Evolutionary conservation across 2,888 invertebrate species (phyloP).

Genomic region (Mesorhabditis sp.): DNA sequence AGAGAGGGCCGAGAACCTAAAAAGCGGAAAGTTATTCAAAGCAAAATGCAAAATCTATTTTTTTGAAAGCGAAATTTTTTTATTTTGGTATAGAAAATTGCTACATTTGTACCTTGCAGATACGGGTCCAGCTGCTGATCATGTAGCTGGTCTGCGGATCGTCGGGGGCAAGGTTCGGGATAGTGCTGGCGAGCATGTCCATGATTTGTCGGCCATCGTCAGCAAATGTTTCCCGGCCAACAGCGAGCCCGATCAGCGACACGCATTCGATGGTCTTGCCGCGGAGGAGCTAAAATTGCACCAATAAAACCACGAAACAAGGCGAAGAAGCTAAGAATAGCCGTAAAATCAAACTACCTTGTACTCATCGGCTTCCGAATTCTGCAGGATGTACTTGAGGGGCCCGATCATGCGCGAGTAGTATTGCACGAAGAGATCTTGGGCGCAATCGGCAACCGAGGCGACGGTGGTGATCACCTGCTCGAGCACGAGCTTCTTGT

Average conservation of each 20-base stretch:
- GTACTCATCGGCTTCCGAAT: conserved; percentile 68
- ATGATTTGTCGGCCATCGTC: conserved; percentile 82
- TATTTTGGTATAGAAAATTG: background rate
- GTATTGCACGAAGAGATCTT: conserved; percentile 88
- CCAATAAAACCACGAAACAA: background rate
- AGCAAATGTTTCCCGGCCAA: conserved; percentile 70
- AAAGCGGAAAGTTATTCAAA: background rate
- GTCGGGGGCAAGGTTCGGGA: conserved; percentile 31
- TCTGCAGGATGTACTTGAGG: conserved; percentile 91
- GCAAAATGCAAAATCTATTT: background rate
- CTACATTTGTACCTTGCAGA: conserved; percentile 82
- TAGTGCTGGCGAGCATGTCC: conserved; percentile 25
- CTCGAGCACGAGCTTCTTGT: conserved; percentile 90
- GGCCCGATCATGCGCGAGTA: conserved; percentile 85
- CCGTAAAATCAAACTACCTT: conserved; percentile 18
- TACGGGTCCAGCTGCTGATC: conserved; percentile 97
- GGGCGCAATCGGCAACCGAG: conserved; percentile 89
- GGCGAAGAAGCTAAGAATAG: background rate
- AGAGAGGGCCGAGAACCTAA: conserved; percentile 29
- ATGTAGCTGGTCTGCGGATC: conserved; percentile 76
- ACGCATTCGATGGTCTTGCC: conserved; percentile 99
- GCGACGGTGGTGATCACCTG: conserved; percentile 76
- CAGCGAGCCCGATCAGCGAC: conserved; percentile 81
- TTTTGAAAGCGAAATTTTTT: background rate
- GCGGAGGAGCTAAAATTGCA: conserved; percentile 74